phyloP scores from a whole-genome alignment of 2,888 invertebrate genomes.

The Beris morrisii region DNA sequence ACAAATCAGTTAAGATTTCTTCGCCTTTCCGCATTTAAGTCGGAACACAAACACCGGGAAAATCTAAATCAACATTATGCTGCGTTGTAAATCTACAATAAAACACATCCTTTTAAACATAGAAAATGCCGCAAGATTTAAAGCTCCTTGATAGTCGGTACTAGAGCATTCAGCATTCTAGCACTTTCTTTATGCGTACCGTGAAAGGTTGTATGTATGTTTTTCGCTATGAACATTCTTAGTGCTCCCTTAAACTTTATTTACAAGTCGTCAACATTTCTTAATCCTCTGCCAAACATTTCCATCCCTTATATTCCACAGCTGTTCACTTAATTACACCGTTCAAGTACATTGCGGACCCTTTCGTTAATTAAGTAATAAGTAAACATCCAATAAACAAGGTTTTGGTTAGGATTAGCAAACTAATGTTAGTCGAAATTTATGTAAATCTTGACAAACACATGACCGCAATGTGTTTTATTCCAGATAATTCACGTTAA shows the following conservation, averaged over 20 bases:
- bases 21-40: not conserved
- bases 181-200: too few relatives aligned
- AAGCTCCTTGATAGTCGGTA: not conserved
- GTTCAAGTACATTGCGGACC: conserved; percentile 18
- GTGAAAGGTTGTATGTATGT: not conserved
- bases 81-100: not conserved
- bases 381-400: conserved; percentile 37
- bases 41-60: not conserved
- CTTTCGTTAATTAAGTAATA: conserved; percentile 37
- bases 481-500: conserved; percentile 26
- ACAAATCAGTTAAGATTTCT: conserved; percentile 2
- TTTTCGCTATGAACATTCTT: conserved; percentile 10
- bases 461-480: conserved; percentile 25
- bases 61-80: not conserved
- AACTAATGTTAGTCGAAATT: conserved; percentile 27
- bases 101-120: not conserved
- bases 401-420: conserved; percentile 32
- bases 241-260: conserved; percentile 25
- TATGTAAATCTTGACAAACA: conserved; percentile 37
- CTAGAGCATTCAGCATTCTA: too few relatives aligned
- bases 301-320: not conserved
- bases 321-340: conserved; percentile 23
- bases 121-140: conserved; percentile 3
- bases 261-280: conserved; percentile 18
- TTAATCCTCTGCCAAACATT: conserved; percentile 13